Evolutionary conservation across 2,888 invertebrate species (phyloP).

Genomic region (Allolobophora icterica): DNA sequence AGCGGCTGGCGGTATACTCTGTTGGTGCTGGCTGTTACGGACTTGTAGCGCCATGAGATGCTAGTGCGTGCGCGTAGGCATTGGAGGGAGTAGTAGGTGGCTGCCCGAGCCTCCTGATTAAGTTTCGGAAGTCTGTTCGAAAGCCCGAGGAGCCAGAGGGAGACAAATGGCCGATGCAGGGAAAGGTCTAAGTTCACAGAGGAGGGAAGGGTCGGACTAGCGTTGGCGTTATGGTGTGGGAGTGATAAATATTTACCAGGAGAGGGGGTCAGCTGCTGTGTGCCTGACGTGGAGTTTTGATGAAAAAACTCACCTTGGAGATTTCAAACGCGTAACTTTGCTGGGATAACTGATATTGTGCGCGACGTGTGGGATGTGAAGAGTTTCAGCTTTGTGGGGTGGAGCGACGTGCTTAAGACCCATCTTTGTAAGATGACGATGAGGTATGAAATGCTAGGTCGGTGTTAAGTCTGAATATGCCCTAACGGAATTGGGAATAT

Average conservation of each 20-base stretch:
- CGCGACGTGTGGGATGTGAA: too few species aligned
- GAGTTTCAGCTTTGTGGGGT: not conserved
- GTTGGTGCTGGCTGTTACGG: not conserved
- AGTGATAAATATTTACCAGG: constrained; percentile 21
- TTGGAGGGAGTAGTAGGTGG: not conserved
- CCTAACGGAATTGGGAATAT: not conserved
- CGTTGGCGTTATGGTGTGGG: constrained; percentile 22
- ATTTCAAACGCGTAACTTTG: not conserved
- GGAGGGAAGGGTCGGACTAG: not conserved
- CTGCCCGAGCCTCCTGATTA: not conserved
- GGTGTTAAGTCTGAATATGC: not conserved
- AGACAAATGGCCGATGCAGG: not conserved
- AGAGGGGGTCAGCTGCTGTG: not conserved
- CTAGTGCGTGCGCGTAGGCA: not conserved
- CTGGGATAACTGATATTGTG: not conserved
- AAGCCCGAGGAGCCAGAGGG: not conserved
- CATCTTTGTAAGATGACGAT: not conserved
- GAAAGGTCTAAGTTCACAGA: not conserved
- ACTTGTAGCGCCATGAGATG: not conserved
- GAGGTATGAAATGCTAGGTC: not conserved
- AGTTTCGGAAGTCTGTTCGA: not conserved
- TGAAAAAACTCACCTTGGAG: constrained; percentile 14
- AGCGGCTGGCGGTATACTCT: not conserved
- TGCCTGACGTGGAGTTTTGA: not conserved
- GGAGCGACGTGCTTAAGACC: not conserved